phyloP scores from a whole-genome alignment of 1,140 invertebrate species.

The Drosophila bifasciata region DNA sequence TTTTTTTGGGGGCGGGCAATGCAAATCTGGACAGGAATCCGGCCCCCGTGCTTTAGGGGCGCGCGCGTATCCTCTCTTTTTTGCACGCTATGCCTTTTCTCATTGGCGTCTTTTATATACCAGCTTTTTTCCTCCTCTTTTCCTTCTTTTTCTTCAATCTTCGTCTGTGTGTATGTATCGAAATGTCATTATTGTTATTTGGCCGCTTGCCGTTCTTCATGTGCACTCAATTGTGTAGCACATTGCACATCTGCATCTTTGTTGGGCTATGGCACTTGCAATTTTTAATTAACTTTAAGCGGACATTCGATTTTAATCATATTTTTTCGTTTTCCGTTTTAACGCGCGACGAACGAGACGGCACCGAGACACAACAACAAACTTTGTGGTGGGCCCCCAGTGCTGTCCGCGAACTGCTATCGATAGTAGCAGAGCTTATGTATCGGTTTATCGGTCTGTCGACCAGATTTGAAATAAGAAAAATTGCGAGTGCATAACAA shows the following conservation, averaged over 20 bases:
- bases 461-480: not conserved
- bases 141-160: slow-evolving; percentile 45
- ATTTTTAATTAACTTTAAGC: slow-evolving; percentile 4
- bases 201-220: slow-evolving; percentile 23
- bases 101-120: slow-evolving; percentile 80
- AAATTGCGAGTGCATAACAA: slow-evolving; percentile 1
- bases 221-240: slow-evolving; percentile 16
- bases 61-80: slow-evolving; percentile 53
- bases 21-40: slow-evolving; percentile 2
- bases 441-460: not conserved
- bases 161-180: slow-evolving; percentile 76
- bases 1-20: slow-evolving; percentile 22
- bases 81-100: slow-evolving; percentile 64
- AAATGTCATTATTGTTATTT: slow-evolving; percentile 69
- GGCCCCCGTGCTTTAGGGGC: slow-evolving; percentile 35
- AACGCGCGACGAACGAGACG: slow-evolving; percentile 53
- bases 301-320: slow-evolving; percentile 29
- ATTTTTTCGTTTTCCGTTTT: slow-evolving; percentile 25
- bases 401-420: slow-evolving; percentile 1
- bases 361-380: slow-evolving; percentile 63
- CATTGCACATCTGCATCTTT: slow-evolving; percentile 33
- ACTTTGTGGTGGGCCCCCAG: slow-evolving; percentile 35
- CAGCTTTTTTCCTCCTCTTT: slow-evolving; percentile 56
- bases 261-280: slow-evolving; percentile 23
- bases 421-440: not conserved